phyloP scores from a whole-genome alignment of 2,797 vertebrate genomes.

The Pangasius djambal region DNA sequence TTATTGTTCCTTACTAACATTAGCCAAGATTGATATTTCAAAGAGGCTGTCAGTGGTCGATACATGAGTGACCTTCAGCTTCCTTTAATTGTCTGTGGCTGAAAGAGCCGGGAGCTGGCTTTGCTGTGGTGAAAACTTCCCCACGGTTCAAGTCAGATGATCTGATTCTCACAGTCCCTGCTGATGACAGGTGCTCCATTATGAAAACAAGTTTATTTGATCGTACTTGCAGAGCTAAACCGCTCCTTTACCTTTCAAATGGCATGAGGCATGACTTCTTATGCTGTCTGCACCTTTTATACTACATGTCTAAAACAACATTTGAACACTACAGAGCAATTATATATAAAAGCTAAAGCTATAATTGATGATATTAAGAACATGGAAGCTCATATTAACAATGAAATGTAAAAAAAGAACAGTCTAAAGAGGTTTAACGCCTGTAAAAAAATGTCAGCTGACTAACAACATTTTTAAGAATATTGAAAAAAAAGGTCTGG shows the following conservation, averaged over 20 bases:
- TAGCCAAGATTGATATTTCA: not conserved
- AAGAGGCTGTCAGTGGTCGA: not conserved
- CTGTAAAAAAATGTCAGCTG: not conserved
- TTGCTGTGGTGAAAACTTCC: constrained; percentile 11
- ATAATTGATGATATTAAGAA: not conserved
- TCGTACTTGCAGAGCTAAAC: not conserved
- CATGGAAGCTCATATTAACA: not conserved
- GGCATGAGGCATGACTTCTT: not conserved
- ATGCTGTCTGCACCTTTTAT: not conserved
- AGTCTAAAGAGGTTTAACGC: not conserved
- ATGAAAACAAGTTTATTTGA: constrained; percentile 36
- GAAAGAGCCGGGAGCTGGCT: constrained; percentile 19
- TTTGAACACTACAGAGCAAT: not conserved
- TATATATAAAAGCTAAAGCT: not conserved
- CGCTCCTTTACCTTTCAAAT: constrained; percentile 4
- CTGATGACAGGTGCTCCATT: constrained; percentile 16
- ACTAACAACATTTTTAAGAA: not conserved
- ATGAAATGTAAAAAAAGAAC: not conserved
- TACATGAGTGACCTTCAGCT: not conserved
- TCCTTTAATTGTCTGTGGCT: constrained; percentile 20
- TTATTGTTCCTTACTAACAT: not conserved
- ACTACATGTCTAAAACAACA: not conserved
- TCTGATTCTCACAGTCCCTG: constrained; percentile 30
- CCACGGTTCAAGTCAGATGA: constrained; percentile 20
- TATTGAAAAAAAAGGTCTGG: not conserved